These are phyloP conservation scores for Odontothrips loti DNA, from an alignment of 2,888 invertebrate genomes.

Conservation along the genomic window DNA sequence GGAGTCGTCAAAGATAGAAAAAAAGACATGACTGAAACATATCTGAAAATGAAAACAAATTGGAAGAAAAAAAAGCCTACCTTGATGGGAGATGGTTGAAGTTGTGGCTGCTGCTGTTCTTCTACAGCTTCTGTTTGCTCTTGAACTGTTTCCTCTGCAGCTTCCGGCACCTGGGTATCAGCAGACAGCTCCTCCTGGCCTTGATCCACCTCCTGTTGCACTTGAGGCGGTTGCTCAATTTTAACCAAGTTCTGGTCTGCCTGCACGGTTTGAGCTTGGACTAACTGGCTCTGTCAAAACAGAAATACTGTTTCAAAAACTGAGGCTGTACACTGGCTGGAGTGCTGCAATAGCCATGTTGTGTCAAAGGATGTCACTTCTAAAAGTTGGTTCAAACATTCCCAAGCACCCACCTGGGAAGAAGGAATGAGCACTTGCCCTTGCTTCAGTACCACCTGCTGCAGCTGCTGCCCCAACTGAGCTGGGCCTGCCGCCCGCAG, in stretches of 20 bases:
- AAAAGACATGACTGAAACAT: not conserved
- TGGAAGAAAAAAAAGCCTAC: not conserved
- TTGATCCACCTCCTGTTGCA: not conserved
- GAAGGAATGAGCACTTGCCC: not conserved
- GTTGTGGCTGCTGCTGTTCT: constrained; percentile 29
- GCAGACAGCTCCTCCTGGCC: not conserved
- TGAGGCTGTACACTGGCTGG: not conserved
- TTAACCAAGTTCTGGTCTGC: not conserved
- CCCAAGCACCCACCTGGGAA: not conserved
- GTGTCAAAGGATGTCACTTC: too few species aligned
- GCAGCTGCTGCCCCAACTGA: constrained; percentile 51
- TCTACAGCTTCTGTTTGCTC: constrained; percentile 39
- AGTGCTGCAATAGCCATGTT: too few species aligned
- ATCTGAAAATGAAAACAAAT: not conserved
- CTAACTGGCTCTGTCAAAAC: not conserved
- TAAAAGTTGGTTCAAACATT: too few species aligned
- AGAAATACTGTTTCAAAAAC: not conserved
- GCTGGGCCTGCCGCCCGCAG: constrained; percentile 9
- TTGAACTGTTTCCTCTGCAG: constrained; percentile 38
- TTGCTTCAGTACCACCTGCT: not conserved
- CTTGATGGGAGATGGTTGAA: constrained; percentile 12
- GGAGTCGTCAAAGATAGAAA: not conserved
- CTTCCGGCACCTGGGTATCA: not conserved
- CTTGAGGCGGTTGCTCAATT: not conserved
- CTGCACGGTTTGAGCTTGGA: not conserved